A percentile compares a stretch with the other conserved stretches of the same genome.
These are phyloP conservation scores for Prochilodus magdalenae DNA, from an alignment of 2,113 vertebrate species.

Conservation along the genomic window DNA sequence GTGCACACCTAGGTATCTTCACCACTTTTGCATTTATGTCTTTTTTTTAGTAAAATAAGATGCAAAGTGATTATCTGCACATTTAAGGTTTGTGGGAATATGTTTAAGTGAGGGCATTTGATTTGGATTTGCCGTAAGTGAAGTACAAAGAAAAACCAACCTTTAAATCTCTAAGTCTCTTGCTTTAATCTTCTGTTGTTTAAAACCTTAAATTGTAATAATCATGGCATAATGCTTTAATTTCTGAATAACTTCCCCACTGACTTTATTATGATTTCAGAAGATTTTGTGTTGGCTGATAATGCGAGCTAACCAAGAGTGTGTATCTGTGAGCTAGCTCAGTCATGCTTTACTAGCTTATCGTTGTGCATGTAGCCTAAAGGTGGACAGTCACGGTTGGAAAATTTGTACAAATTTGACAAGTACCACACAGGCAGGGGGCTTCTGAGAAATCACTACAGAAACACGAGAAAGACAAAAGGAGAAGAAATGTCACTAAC, in stretches of 20 bases:
- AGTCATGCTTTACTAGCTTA: neutral
- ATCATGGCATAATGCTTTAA: neutral
- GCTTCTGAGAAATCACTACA: neutral
- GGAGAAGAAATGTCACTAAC: neutral
- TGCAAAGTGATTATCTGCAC: no score
- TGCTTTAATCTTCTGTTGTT: neutral
- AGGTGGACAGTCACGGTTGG: neutral
- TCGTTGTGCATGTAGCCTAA: neutral
- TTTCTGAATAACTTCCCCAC: neutral
- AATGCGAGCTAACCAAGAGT: neutral
- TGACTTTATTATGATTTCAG: neutral
- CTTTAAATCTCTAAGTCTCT: no score
- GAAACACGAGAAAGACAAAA: neutral
- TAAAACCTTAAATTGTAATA: neutral
- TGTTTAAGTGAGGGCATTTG: neutral
- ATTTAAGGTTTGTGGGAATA: neutral
- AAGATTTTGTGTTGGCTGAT: neutral
- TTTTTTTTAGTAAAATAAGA: neutral
- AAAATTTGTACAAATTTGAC: conserved; percentile 7
- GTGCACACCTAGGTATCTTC: no score
- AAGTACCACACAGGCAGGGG: neutral
- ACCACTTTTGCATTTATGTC: no score
- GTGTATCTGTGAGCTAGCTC: neutral
- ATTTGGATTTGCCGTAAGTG: neutral
- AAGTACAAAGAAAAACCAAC: neutral